Evolutionary conservation across 2,888 invertebrate species (phyloP).

Genomic region (Mesodorylaimus sp.): DNA sequence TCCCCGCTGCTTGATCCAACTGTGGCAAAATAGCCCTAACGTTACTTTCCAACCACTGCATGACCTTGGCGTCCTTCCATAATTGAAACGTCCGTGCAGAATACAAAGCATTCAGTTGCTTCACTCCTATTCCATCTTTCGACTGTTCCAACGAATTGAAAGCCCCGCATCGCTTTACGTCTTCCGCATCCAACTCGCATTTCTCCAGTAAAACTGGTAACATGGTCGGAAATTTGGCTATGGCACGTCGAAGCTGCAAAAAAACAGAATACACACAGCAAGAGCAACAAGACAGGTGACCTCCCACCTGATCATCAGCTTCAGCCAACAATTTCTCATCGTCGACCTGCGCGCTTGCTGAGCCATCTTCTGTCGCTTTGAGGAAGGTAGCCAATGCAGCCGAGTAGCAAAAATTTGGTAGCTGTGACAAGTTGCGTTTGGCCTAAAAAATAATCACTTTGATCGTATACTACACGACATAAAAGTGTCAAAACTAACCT

Average conservation of each 20-base stretch:
- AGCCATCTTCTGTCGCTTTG: conserved; percentile 19
- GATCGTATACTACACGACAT: not conserved
- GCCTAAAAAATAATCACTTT: conserved; percentile 19
- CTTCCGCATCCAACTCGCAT: conserved; percentile 52
- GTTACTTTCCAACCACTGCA: conserved; percentile 57
- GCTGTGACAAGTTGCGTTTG: conserved; percentile 49
- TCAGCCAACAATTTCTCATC: conserved; percentile 16
- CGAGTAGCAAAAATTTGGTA: conserved; percentile 73
- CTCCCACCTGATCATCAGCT: not conserved
- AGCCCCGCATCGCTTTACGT: conserved; percentile 33
- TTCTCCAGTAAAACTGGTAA: conserved; percentile 53
- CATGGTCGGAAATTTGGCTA: conserved; percentile 62
- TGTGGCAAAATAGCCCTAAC: no score
- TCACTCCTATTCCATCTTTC: conserved; percentile 42
- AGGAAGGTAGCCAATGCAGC: conserved; percentile 52
- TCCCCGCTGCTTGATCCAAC: no score
- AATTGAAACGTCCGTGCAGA: conserved; percentile 51
- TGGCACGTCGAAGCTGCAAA: conserved; percentile 47
- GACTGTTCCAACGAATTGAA: not conserved
- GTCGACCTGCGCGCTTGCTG: conserved; percentile 21
- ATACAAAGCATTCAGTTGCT: conserved; percentile 52
- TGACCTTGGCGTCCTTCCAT: conserved; percentile 55
- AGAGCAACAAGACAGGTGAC: conserved; percentile 4
- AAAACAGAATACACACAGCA: no score
- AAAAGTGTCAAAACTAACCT: no score